A percentile compares a stretch with the other conserved stretches of the same genome.
Evolutionary conservation across 2,888 invertebrate genomes (phyloP).

Genomic region (Parthenolecanium corni): DNA sequence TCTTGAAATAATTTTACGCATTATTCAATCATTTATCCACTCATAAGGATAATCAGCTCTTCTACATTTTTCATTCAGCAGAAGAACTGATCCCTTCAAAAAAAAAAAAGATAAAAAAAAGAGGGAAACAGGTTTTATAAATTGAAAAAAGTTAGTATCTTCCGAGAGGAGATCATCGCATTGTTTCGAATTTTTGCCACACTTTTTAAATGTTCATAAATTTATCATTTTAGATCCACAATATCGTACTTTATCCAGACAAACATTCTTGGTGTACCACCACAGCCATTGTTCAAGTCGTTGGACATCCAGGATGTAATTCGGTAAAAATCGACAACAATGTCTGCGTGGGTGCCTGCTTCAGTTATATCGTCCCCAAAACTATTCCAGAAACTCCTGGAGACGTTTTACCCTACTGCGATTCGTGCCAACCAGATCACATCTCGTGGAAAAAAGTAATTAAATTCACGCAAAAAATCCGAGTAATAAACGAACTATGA

Average conservation of each 20-base stretch:
- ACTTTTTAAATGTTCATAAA: background rate
- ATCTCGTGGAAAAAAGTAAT: constrained; percentile 54
- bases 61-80: too few relatives aligned
- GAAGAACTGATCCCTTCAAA: too few relatives aligned
- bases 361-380: constrained; percentile 56
- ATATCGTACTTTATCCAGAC: constrained; percentile 56
- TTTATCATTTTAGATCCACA: constrained; percentile 46
- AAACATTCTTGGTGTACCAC: constrained; percentile 60
- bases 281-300: constrained; percentile 54
- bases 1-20: too few relatives aligned
- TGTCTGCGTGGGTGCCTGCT: constrained; percentile 59
- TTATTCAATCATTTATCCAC: too few relatives aligned
- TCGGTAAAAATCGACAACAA: constrained; percentile 55
- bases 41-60: too few relatives aligned
- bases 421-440: constrained; percentile 54
- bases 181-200: too few relatives aligned
- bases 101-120: too few relatives aligned
- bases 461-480: constrained; percentile 18
- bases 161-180: too few relatives aligned
- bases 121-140: too few relatives aligned
- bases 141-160: too few relatives aligned
- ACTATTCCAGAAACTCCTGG: constrained; percentile 56
- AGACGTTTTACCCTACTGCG: constrained; percentile 53
- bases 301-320: constrained; percentile 52
- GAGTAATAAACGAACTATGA: too few relatives aligned